Evolutionary conservation across 2,113 vertebrate genomes (phyloP).

Genomic region (Hydrochoerus hydrochaeris): DNA sequence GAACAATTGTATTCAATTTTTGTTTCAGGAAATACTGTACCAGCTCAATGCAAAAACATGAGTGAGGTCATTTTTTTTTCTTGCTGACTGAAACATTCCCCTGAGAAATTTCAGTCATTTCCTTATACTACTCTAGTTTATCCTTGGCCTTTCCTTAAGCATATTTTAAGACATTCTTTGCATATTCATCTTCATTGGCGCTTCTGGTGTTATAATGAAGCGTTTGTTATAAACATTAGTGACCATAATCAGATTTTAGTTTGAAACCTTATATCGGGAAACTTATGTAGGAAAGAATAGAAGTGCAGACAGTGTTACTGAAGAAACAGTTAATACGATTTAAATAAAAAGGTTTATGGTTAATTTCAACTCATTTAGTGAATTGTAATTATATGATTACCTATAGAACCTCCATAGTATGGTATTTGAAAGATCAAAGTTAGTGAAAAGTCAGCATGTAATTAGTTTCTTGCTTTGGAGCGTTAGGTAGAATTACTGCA

Average conservation of each 20-base stretch:
- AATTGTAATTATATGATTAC: conserved; percentile 90
- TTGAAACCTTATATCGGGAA: conserved; percentile 78
- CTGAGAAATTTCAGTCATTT: conserved; percentile 87
- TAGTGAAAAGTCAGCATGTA: conserved; percentile 92
- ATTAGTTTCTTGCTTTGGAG: conserved; percentile 93
- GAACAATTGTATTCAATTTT: conserved; percentile 84
- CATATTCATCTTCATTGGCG: conserved; percentile 77
- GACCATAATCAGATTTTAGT: conserved; percentile 81
- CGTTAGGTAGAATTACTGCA: conserved; percentile 92
- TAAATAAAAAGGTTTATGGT: conserved; percentile 86
- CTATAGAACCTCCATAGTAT: conserved; percentile 89
- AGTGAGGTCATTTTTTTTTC: conserved; percentile 84
- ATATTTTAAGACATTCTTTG: conserved; percentile 82
- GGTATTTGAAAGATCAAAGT: conserved; percentile 90
- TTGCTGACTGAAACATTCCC: conserved; percentile 81
- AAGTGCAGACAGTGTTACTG: conserved; percentile 65
- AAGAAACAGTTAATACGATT: conserved; percentile 84
- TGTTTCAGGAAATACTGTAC: conserved; percentile 85
- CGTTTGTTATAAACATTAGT: conserved; percentile 84
- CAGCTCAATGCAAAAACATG: conserved; percentile 85
- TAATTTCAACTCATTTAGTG: conserved; percentile 89
- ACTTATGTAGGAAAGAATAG: conserved; percentile 64
- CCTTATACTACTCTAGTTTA: conserved; percentile 82
- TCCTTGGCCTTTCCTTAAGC: conserved; percentile 83
- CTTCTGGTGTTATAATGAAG: conserved; percentile 80